Conservation (phyloP, 2,888 invertebrate species). For the Drosophila engyochracea region DNA sequence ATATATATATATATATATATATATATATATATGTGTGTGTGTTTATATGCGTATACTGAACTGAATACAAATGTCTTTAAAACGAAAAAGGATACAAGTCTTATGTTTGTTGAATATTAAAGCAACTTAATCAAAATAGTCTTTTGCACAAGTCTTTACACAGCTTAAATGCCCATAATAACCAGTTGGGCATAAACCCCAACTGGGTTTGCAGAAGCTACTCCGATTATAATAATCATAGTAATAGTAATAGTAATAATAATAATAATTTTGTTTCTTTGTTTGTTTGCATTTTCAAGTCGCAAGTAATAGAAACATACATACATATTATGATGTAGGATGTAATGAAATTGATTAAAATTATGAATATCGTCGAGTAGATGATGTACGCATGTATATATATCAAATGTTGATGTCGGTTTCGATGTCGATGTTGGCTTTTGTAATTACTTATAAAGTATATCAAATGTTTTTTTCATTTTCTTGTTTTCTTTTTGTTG, state of each 20-base stretch:
- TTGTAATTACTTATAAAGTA: slow-evolving; percentile 20
- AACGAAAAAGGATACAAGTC: slow-evolving; percentile 22
- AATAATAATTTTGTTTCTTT: neutral
- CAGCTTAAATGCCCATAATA: slow-evolving; percentile 43
- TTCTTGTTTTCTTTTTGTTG: neutral
- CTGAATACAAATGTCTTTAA: slow-evolving; percentile 13
- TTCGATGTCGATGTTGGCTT: neutral
- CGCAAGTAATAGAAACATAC: neutral
- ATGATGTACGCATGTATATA: slow-evolving; percentile 1
- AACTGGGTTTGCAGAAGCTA: slow-evolving; percentile 1
- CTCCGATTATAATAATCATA: neutral
- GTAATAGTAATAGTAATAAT: neutral
- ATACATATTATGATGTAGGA: neutral
- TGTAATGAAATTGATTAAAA: slow-evolving; percentile 19
- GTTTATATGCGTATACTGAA: neutral
- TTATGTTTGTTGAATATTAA: slow-evolving; percentile 30
- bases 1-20: neutral
- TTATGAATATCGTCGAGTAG: slow-evolving; percentile 26
- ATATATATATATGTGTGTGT: neutral
- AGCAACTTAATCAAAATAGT: slow-evolving; percentile 45
- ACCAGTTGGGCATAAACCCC: neutral
- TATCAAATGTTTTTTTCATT: slow-evolving; percentile 13
- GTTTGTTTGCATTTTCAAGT: slow-evolving; percentile 22
- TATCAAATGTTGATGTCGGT: slow-evolving; percentile 1
- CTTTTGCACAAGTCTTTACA: slow-evolving; percentile 51